These are phyloP conservation scores for Pogonomyrmex californicus DNA, from an alignment of 1,140 invertebrate genomes.

Conservation along the genomic window DNA sequence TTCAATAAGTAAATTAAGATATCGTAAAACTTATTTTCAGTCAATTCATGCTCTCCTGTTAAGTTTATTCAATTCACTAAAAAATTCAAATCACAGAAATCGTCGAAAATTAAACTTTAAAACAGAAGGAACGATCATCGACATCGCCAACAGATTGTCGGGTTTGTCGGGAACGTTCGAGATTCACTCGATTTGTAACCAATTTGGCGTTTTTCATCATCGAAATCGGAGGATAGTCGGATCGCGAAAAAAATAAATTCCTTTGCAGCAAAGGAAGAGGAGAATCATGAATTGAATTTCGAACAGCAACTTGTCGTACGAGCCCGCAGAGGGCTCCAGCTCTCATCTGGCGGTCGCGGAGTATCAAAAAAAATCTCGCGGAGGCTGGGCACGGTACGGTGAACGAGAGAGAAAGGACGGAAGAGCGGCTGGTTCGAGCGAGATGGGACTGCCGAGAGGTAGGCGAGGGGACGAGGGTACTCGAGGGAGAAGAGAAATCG, in stretches of 20 bases:
- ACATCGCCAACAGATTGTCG: not conserved
- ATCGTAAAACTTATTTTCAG: conserved; percentile 3
- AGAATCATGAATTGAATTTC: conserved; percentile 44
- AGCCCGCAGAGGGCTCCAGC: conserved; percentile 84
- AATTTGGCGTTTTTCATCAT: not conserved
- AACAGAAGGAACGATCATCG: not conserved
- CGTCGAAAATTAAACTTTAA: not conserved
- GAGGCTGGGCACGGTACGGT: conserved; percentile 57
- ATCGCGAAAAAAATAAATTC: conserved; percentile 10
- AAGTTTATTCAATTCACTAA: not conserved
- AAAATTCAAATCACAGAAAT: not conserved
- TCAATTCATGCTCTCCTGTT: not conserved
- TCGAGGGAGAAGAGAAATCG: conserved; percentile 72
- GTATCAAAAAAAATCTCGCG: conserved; percentile 69
- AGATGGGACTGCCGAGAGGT: conserved; percentile 31
- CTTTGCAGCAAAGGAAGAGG: conserved; percentile 3
- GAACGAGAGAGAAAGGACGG: conserved; percentile 72
- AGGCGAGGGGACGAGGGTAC: conserved; percentile 63
- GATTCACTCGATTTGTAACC: not conserved
- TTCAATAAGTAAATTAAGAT: not conserved
- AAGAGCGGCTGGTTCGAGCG: conserved; percentile 52
- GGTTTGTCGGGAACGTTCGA: not conserved
- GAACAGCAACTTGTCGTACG: conserved; percentile 40
- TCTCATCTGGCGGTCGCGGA: conserved; percentile 74
- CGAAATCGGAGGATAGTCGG: not conserved